Base-by-base conservation (phyloP, 2,888 invertebrate species). In the Leptinotarsa juncta region DNA sequence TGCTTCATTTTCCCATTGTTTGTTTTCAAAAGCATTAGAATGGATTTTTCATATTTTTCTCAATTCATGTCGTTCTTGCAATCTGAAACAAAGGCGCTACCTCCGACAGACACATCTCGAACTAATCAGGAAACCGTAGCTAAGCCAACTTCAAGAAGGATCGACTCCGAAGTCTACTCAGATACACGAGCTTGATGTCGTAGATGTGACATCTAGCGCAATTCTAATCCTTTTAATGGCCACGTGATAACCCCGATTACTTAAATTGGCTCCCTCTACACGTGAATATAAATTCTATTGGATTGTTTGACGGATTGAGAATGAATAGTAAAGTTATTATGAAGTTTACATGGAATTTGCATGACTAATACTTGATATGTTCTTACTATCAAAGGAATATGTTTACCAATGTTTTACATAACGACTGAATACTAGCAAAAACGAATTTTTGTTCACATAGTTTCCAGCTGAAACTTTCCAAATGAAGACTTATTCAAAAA, bases 181-280 rank as follows among this genome's bases (percentile, higher is more conserved):
- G 83, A 85, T 85, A 85, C 84, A 86, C 84, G 84, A 83, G 82
- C 82, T 78, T 84, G 85, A 86, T 83, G 84, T 85, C 82, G 81
- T 79, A 81, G 86, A 87, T 85, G 85, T 86, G 87, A 87, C 86
- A 85, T 85, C 84, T 82, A 84, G 84, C 84, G 84, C 84, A 82
- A 83, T 83, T 84, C 90, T 91, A 92, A 92, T 91, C 91, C 91
- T 90, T 90, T 91, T 91, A 91, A 91, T 90, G 90, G 91, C 90
- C 90, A 90, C 86, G 91, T 91, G 91, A 91, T 90, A 91, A 90
- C 90, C 90, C 90, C 90, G 91, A 91, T 91, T 91, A 91, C 91
- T 91, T 91, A 91, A 91, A 91, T 91, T 91, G 91, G 91, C 90
- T 90, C 90, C 90, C 90, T 90, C 90, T 90, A 90, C 90, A 90